A percentile compares a stretch with the other conserved stretches of the same genome.
Conservation (phyloP, 2,113 vertebrate species). For the Lycocorax pyrrhopterus region DNA sequence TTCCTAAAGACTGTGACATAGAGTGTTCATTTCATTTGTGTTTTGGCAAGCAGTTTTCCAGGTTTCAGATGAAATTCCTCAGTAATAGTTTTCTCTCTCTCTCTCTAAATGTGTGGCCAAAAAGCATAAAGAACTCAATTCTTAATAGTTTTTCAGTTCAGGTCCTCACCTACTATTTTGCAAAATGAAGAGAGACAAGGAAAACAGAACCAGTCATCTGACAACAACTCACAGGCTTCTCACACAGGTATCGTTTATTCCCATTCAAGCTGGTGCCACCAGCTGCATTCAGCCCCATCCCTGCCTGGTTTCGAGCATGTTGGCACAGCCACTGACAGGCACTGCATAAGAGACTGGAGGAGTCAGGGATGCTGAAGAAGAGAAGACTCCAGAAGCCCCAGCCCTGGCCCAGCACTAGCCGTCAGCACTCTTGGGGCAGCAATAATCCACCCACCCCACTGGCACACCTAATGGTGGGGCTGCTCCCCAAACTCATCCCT, state of each 20-base stretch:
- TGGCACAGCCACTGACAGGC: background rate
- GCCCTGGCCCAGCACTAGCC: background rate
- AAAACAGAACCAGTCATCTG: background rate
- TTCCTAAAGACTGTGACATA: background rate
- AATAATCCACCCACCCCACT: background rate
- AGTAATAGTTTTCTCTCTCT: background rate
- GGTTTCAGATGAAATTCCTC: constrained; percentile 10
- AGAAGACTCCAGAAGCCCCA: background rate
- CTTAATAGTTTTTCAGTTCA: constrained; percentile 8
- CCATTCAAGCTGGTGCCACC: background rate
- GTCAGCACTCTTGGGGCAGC: background rate
- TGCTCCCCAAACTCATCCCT: background rate
- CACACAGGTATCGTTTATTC: background rate
- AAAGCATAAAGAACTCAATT: background rate
- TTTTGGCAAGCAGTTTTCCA: constrained; percentile 3
- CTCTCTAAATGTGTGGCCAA: background rate
- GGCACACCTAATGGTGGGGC: background rate
- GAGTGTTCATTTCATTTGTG: background rate
- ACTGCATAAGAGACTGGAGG: accelerated
- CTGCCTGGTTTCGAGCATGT: accelerated
- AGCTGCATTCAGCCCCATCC: background rate
- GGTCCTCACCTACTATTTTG: background rate
- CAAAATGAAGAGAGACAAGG: constrained; percentile 6
- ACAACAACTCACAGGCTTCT: background rate
- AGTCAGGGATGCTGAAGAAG: background rate